These are phyloP conservation scores for Octonoba sinensis DNA, from an alignment of 2,888 invertebrate species.

Conservation along the genomic window DNA sequence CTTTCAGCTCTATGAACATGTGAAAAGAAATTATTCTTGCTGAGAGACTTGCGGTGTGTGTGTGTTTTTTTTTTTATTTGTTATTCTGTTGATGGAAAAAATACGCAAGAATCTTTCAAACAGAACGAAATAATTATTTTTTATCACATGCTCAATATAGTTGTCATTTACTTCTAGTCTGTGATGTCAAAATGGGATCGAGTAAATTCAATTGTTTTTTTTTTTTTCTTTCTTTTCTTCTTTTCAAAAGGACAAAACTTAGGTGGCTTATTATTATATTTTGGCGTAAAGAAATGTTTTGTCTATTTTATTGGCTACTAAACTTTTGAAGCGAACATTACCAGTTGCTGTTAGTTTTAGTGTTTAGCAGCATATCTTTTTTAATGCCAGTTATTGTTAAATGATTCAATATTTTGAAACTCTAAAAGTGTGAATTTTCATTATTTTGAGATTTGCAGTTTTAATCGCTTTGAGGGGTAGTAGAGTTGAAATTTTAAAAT, in stretches of 20 bases:
- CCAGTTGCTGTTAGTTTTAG: conserved; percentile 15
- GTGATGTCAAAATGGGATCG: conserved; percentile 19
- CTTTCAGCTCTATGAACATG: not conserved
- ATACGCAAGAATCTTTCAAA: conserved; percentile 28
- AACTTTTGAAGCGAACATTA: not conserved
- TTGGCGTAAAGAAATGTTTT: not conserved
- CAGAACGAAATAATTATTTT: conserved; percentile 42
- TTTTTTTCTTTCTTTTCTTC: conserved; percentile 15
- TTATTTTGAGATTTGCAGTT: conserved; percentile 18
- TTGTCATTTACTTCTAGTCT: conserved; percentile 54
- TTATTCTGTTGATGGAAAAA: not conserved
- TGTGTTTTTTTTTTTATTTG: too few species aligned
- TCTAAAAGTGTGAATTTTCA: conserved; percentile 1
- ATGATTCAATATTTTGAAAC: conserved; percentile 10
- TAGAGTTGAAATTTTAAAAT: too few species aligned
- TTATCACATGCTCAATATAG: conserved; percentile 50
- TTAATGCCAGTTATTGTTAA: conserved; percentile 9
- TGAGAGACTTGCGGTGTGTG: not conserved
- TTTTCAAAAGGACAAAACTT: conserved; percentile 19
- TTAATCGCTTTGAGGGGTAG: not conserved
- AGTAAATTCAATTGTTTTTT: too few species aligned
- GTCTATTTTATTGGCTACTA: not conserved
- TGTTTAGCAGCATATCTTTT: conserved; percentile 1
- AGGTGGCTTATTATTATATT: conserved; percentile 24
- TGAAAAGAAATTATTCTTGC: conserved; percentile 21